Percentiles rank a stretch among this genome's conserved stretches.
Evolutionary conservation across 2,797 vertebrate species (phyloP).

Genomic region (Naso thynnoides): DNA sequence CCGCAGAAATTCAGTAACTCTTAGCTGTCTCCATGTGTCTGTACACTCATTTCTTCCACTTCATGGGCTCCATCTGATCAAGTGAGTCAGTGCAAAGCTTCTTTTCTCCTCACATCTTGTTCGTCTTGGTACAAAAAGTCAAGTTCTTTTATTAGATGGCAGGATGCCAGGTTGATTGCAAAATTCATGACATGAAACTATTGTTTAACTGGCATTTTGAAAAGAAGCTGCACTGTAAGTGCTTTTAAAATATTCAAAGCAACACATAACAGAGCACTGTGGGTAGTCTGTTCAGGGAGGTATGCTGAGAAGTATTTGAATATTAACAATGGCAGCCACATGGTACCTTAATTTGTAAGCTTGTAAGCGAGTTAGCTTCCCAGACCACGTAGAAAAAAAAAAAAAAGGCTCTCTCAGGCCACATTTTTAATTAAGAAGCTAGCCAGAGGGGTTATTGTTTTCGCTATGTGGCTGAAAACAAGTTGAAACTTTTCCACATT

Average conservation of each 20-base stretch:
- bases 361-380: slow-evolving; percentile 58
- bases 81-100: slow-evolving; percentile 11
- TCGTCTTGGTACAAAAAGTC: slow-evolving; percentile 4
- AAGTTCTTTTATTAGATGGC: not conserved
- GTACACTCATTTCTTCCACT: slow-evolving; percentile 18
- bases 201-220: slow-evolving; percentile 13
- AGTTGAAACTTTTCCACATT: slow-evolving; percentile 66
- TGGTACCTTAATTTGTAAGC: slow-evolving; percentile 57
- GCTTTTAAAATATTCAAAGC: slow-evolving; percentile 52
- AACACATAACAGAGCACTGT: slow-evolving; percentile 5
- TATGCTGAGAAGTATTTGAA: slow-evolving; percentile 47
- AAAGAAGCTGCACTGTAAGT: not conserved
- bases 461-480: slow-evolving; percentile 56
- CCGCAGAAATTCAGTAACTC: slow-evolving; percentile 21
- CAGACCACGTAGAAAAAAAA: slow-evolving; percentile 28
- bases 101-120: slow-evolving; percentile 9
- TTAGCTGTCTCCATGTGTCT: not conserved
- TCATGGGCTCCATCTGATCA: slow-evolving; percentile 1
- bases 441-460: slow-evolving; percentile 67
- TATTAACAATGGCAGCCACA: slow-evolving; percentile 59
- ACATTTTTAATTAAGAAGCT: slow-evolving; percentile 73
- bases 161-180: slow-evolving; percentile 1
- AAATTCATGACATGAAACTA: not conserved
- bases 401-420: slow-evolving; percentile 43
- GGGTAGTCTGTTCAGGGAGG: slow-evolving; percentile 34